Evolutionary conservation across 2,113 vertebrate species (phyloP), one percentile per base, ranked within the genome.

Genomic region (Pagrus major): DNA sequence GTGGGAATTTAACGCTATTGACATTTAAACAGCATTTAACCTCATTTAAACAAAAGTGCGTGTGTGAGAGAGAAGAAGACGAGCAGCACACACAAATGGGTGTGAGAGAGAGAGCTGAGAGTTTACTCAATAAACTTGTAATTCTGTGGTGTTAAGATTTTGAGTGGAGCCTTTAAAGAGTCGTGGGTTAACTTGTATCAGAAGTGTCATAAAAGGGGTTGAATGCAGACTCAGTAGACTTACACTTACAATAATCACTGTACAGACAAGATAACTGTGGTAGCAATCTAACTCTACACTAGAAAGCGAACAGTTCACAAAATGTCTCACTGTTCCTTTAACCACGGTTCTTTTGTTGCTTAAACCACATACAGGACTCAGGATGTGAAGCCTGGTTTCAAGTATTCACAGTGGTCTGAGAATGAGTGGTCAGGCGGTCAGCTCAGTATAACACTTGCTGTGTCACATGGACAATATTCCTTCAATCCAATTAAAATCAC

Each of bases 1-100:
- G 39, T 61, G 23, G 20, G 41, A 49, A 49, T 55, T 78, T n/a
- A 51, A 27, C n/a, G 21, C 9, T 29, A 64, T 44, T 66, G 60
- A 42, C 0, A 0, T 66, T 55, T 71, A 27, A 74, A 29, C n/a
- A 16, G 20, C 80, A 58, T 61, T 71, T 41, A 47, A 35, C 31
- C 37, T 75, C 29, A 37, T 56, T 2, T 54, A 5, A 29, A 44
- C 65, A 15, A 15, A 12, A 21, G 35, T 21, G 12, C 18, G 41
- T 31, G 4, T 12, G 35, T 10, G 39, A 49, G 21, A 49, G 23
- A 41, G n/a, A 9, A 3, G 29, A n/a, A 39, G 8, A 65, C 9
- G 51, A n/a, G 35, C 6, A 37, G 11, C 11, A 37, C 29, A 58
- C 27, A 71, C 27, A 69, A 54, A 25, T 41, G 21, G 18, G 5